Evolutionary conservation across 2,797 vertebrate genomes (phyloP).

Genomic region (Graptemys geographica): DNA sequence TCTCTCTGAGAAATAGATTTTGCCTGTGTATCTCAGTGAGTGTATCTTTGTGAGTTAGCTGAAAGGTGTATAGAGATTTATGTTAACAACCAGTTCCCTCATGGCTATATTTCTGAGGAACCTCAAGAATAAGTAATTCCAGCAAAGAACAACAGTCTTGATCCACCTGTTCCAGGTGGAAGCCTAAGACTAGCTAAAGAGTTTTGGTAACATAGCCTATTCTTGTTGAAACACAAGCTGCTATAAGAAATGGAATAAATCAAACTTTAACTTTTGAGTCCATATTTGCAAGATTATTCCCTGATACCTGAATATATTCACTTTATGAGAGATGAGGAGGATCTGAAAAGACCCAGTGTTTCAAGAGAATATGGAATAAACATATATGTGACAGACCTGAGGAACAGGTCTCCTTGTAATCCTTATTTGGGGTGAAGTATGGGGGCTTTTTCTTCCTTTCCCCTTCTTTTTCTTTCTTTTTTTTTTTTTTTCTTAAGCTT

Average conservation of each 20-base stretch:
- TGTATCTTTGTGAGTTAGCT: not conserved
- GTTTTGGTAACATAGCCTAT: not conserved
- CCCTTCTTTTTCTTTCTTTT: not conserved
- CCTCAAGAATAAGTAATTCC: not conserved
- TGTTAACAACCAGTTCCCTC: not conserved
- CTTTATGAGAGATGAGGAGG: not conserved
- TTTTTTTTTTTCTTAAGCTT: constrained; percentile 6
- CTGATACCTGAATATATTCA: not conserved
- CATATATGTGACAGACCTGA: not conserved
- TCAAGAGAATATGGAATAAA: constrained; percentile 30
- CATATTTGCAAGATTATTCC: not conserved
- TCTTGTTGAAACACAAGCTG: not conserved
- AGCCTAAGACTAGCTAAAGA: not conserved
- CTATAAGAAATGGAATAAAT: not conserved
- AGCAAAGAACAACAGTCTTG: not conserved
- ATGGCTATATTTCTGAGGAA: not conserved
- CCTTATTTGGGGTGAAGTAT: not conserved
- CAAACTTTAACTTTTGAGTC: not conserved
- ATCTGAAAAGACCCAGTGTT: not conserved
- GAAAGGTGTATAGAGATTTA: not conserved
- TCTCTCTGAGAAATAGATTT: not conserved
- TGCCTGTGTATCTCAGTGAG: not conserved
- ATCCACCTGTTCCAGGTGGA: not conserved
- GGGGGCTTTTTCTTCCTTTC: not conserved
- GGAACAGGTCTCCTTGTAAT: not conserved